Percentiles rank a stretch among this genome's conserved stretches.
These are phyloP conservation scores for Dastarcus helophoroides DNA, from an alignment of 2,888 invertebrate genomes.

Conservation along the genomic window DNA sequence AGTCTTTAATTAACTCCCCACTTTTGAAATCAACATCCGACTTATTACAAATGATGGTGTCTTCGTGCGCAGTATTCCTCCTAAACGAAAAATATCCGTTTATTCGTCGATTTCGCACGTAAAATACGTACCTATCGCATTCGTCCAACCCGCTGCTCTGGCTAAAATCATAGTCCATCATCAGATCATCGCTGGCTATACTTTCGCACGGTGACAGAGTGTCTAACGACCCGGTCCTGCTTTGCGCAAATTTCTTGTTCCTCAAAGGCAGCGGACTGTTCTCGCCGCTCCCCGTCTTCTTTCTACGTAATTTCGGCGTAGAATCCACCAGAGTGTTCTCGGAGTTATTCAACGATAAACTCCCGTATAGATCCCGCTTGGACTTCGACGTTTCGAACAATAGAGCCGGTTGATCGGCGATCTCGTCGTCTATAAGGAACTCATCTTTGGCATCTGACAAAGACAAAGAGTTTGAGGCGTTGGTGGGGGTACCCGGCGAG, in stretches of 20 bases:
- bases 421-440: constrained; percentile 79
- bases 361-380: constrained; percentile 16
- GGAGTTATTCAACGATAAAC: constrained; percentile 22
- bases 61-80: too few relatives aligned
- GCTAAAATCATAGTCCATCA: constrained; percentile 68
- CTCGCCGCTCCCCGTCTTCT: constrained; percentile 34
- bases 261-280: constrained; percentile 30
- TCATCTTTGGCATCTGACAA: constrained; percentile 75
- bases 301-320: constrained; percentile 30
- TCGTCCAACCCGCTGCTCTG: constrained; percentile 40
- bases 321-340: constrained; percentile 32
- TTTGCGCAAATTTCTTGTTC: constrained; percentile 23
- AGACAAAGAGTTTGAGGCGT: constrained; percentile 63
- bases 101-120: neutral
- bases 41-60: too few relatives aligned
- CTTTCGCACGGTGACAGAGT: constrained; percentile 76
- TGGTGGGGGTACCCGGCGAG: constrained; percentile 68
- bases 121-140: constrained; percentile 34
- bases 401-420: constrained; percentile 79
- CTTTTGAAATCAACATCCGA: too few relatives aligned
- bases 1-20: too few relatives aligned
- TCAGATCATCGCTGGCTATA: constrained; percentile 76
- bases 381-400: constrained; percentile 48
- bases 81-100: too few relatives aligned
- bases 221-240: constrained; percentile 56